Percentiles rank a stretch among this genome's conserved stretches.
phyloP scores from a whole-genome alignment of 1,140 invertebrate genomes.

The Drosophila kikkawai region DNA sequence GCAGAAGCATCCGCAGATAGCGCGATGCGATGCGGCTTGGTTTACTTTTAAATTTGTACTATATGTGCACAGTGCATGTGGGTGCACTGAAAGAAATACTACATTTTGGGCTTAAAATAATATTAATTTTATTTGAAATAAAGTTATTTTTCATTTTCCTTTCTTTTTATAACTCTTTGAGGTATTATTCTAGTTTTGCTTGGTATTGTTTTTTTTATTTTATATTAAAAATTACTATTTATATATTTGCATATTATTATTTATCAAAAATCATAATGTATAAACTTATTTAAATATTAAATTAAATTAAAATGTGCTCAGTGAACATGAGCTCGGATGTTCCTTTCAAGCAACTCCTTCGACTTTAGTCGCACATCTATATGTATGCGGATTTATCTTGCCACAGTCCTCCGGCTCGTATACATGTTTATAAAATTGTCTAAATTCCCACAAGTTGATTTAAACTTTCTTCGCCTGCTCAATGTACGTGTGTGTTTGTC shows the following conservation, averaged over 20 bases:
- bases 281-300: too few species aligned
- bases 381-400: constrained; percentile 39
- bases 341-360: constrained; percentile 7
- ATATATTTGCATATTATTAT: not conserved
- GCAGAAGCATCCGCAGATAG: constrained; percentile 69
- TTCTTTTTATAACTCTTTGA: not conserved
- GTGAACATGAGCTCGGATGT: constrained; percentile 19
- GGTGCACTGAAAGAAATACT: constrained; percentile 15
- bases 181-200: not conserved
- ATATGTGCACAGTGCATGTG: constrained; percentile 36
- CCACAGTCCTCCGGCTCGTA: constrained; percentile 20
- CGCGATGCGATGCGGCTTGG: constrained; percentile 69
- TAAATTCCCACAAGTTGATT: constrained; percentile 83
- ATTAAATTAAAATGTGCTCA: not conserved
- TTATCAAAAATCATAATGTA: not conserved
- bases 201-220: not conserved
- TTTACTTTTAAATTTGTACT: constrained; percentile 81
- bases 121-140: not conserved
- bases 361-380: constrained; percentile 19
- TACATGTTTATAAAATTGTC: constrained; percentile 81
- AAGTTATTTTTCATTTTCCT: too few species aligned
- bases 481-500: constrained; percentile 12
- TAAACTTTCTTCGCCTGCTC: constrained; percentile 67
- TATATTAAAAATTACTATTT: not conserved
- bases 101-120: not conserved